Conservation (phyloP, 1,140 invertebrate species). For the Aphelinus atriplicis region DNA sequence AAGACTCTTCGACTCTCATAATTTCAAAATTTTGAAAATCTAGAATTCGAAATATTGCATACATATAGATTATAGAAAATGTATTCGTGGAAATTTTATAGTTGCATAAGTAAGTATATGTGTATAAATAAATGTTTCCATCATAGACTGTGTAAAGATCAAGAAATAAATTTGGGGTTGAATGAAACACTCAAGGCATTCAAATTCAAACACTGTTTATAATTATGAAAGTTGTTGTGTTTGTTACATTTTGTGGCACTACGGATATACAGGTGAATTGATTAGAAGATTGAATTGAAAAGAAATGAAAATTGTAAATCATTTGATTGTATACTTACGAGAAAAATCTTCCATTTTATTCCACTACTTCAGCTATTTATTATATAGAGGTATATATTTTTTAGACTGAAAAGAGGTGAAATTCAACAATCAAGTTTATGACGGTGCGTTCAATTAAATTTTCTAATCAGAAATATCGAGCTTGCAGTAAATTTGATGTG, state of each 20-base stretch:
- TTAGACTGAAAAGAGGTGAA: no score
- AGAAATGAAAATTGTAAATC: not conserved
- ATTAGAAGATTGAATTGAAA: conserved; percentile 31
- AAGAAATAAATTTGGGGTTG: conserved; percentile 12
- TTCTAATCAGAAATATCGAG: conserved; percentile 10
- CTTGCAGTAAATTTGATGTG: not conserved
- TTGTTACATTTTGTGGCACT: conserved; percentile 29
- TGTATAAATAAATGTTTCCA: conserved; percentile 31
- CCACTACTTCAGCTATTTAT: no score
- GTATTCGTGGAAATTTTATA: conserved; percentile 29
- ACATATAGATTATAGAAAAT: conserved; percentile 5
- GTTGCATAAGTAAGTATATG: conserved; percentile 23
- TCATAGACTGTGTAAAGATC: conserved; percentile 23
- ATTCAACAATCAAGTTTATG: no score
- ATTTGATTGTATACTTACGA: no score
- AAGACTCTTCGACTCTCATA: conserved; percentile 1
- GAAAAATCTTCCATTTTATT: no score
- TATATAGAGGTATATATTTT: no score
- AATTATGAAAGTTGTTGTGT: conserved; percentile 14
- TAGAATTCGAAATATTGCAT: not conserved
- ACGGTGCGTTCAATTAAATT: conserved; percentile 10
- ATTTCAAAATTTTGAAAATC: conserved; percentile 1
- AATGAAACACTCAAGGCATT: conserved; percentile 20
- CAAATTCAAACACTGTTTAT: conserved; percentile 10
- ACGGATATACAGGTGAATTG: conserved; percentile 1